Percentiles rank a stretch among this genome's conserved stretches.
Conservation (phyloP, 2,797 vertebrate genomes). For the Balearica regulorum region DNA sequence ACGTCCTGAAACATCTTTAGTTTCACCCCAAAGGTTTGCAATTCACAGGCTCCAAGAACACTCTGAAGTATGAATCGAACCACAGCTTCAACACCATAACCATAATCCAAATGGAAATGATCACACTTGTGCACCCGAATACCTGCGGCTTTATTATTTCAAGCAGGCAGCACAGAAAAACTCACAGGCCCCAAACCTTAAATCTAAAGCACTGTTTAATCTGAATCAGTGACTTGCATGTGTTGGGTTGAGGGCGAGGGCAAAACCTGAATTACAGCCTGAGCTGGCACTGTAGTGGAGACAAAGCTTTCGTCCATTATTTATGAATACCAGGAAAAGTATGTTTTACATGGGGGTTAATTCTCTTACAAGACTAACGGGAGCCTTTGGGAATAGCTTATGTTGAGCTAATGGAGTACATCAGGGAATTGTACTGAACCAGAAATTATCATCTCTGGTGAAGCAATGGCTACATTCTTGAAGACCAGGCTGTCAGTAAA, state of each 20-base stretch:
- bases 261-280: background rate
- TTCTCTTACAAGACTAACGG: background rate
- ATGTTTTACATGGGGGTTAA: background rate
- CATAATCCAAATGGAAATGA: background rate
- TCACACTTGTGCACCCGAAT: fast-evolving
- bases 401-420: background rate
- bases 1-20: background rate
- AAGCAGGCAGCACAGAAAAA: background rate
- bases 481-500: background rate
- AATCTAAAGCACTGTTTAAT: background rate
- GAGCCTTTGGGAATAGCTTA: background rate
- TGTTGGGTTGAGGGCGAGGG: background rate
- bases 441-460: background rate
- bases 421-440: background rate
- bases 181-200: background rate
- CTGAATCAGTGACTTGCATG: fast-evolving
- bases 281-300: background rate
- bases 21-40: background rate
- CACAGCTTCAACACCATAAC: background rate
- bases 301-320: background rate
- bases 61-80: background rate
- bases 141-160: background rate
- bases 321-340: background rate
- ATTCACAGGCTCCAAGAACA: background rate
- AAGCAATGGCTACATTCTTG: background rate